Base-by-base conservation (phyloP, 2,113 vertebrate genomes). In the Morone saxatilis region DNA sequence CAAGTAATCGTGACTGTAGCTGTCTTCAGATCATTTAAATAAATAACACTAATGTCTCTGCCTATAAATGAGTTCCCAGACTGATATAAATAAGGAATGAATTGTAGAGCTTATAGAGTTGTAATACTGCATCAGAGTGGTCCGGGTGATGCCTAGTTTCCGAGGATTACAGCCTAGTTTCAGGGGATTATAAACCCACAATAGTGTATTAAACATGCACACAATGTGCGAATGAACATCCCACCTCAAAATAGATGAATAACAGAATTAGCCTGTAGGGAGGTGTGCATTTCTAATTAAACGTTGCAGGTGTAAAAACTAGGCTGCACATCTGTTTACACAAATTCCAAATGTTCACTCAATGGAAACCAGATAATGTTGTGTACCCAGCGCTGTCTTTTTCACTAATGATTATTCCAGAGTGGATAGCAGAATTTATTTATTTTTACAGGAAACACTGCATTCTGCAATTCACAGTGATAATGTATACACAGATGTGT, bases 301-400 rank as follows among this genome's bases (percentile, higher is more conserved):
- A 78, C 38, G 11, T 61, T 74, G 79, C 88, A 93, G 90, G 89
- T 94, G 89, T 88, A 82, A 83, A 88, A 90, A 79, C 71, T 70
- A 78, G 78, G 76, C 48, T 59, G 70, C 71, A 84, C 91, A 93
- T 91, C 91, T 94, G 88, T 93, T 91, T 91, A 91, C 67, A 79
- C 72, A 89, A 94, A 94, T 91, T 88, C 89, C 71, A 89, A 84
- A 81, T 89, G 91, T 83, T 92, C 72, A 88, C 59, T 90, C 68
- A 85, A 65, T 78, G 68, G 66, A 85, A 88, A 88, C 66, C 69
- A 86, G 82, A 82, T 88, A 67, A 73, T 84, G 80, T 62, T 83
- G 66, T 80, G 45, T 75, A 81, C 66, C 50, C 67, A 48, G 36
- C 60, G 16, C 73, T 76, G 69, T 84, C 76, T 88, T 86, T 71